phyloP scores from a whole-genome alignment of 1,140 invertebrate species.

The Solenopsis invicta region DNA sequence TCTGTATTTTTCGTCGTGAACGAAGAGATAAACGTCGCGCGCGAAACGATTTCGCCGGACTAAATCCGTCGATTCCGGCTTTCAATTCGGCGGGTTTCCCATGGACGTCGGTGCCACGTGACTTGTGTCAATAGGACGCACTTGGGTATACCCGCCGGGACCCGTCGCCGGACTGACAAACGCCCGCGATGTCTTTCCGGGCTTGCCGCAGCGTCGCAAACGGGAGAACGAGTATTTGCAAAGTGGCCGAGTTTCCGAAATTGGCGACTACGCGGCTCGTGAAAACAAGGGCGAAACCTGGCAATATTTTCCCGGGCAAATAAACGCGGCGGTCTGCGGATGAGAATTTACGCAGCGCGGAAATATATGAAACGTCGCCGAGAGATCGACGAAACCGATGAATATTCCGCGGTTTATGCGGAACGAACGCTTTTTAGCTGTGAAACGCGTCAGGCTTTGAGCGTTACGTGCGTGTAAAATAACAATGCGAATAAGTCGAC shows the following conservation, averaged over 20 bases:
- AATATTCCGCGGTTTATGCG: constrained; percentile 2
- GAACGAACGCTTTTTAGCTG: background rate
- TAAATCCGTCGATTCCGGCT: constrained; percentile 49
- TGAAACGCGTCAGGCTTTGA: background rate
- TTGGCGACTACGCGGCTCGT: constrained; percentile 52
- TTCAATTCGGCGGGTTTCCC: constrained; percentile 67
- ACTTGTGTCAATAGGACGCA: constrained; percentile 81
- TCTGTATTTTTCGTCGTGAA: background rate
- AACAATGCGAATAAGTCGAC: background rate
- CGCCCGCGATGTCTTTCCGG: constrained; percentile 62
- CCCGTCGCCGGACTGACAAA: constrained; percentile 51
- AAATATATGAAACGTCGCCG: constrained; percentile 33
- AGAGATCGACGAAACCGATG: constrained; percentile 4
- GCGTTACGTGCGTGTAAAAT: constrained; percentile 15
- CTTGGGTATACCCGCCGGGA: constrained; percentile 51
- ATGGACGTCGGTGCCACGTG: constrained; percentile 74
- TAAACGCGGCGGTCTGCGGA: constrained; percentile 49
- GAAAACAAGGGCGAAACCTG: constrained; percentile 71
- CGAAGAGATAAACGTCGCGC: background rate
- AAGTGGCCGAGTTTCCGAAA: constrained; percentile 74
- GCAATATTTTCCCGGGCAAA: constrained; percentile 65
- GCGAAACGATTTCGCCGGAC: constrained; percentile 1
- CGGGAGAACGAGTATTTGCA: constrained; percentile 72
- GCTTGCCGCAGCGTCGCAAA: constrained; percentile 52
- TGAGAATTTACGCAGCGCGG: constrained; percentile 55